A percentile compares a stretch with the other conserved stretches of the same genome.
Conservation (phyloP, 2,113 vertebrate species). For the Pachyramphus minor region DNA sequence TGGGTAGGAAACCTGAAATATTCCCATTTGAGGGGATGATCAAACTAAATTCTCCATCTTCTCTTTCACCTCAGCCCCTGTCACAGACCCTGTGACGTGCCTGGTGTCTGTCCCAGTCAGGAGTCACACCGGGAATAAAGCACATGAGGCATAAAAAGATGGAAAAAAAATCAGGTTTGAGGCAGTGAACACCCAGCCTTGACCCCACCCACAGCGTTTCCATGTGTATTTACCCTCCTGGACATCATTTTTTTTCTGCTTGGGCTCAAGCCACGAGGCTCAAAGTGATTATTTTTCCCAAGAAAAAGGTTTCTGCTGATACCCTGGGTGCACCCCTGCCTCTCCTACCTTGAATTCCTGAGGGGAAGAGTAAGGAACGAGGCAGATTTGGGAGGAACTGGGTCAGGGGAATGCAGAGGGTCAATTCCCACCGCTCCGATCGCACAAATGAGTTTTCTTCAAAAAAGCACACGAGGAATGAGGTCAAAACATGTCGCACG, state of each 20-base stretch:
- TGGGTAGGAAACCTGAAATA: background rate
- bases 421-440: fast-evolving
- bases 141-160: fast-evolving
- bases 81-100: fast-evolving
- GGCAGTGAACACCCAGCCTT: background rate
- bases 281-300: fast-evolving
- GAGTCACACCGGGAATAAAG: background rate
- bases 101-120: fast-evolving
- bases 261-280: background rate
- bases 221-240: background rate
- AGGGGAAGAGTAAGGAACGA: fast-evolving
- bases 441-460: background rate
- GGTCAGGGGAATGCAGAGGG: background rate
- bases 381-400: background rate
- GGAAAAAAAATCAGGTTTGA: background rate
- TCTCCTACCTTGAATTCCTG: background rate
- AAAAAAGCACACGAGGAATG: background rate
- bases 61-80: background rate
- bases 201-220: background rate
- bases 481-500: background rate
- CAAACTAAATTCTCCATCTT: background rate
- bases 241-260: background rate
- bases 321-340: background rate
- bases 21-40: background rate
- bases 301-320: background rate